These are phyloP conservation scores for Bucorvus abyssinicus DNA, from an alignment of 2,797 vertebrate species.

Conservation along the genomic window DNA sequence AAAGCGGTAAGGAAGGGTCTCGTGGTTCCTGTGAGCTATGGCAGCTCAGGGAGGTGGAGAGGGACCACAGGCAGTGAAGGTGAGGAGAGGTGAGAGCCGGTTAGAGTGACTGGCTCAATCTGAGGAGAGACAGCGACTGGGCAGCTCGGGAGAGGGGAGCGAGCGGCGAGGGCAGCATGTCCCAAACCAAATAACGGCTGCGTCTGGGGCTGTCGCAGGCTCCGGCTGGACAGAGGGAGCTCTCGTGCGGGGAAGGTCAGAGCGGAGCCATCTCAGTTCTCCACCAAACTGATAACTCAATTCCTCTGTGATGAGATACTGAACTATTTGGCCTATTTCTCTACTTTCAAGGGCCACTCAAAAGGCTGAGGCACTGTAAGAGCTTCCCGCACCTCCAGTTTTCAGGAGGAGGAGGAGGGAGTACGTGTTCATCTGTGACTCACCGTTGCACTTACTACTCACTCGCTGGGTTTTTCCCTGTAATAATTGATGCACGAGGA, in stretches of 20 bases:
- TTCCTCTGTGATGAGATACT: neutral
- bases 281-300: neutral
- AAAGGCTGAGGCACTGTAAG: neutral
- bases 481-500: neutral
- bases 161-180: neutral
- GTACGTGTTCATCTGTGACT: neutral
- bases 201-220: fast-evolving
- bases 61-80: neutral
- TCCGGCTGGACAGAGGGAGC: fast-evolving
- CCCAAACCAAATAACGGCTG: neutral
- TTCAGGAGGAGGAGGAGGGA: neutral
- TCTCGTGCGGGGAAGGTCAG: neutral
- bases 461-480: neutral
- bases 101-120: neutral
- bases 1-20: neutral
- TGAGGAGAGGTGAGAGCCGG: neutral
- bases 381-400: neutral
- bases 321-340: neutral
- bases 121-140: fast-evolving
- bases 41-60: neutral
- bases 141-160: neutral
- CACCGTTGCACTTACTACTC: neutral
- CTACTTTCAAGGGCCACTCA: neutral
- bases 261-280: neutral
- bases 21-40: neutral